phyloP scores from a whole-genome alignment of 1,140 invertebrate species.

The Microplitis demolitor region DNA sequence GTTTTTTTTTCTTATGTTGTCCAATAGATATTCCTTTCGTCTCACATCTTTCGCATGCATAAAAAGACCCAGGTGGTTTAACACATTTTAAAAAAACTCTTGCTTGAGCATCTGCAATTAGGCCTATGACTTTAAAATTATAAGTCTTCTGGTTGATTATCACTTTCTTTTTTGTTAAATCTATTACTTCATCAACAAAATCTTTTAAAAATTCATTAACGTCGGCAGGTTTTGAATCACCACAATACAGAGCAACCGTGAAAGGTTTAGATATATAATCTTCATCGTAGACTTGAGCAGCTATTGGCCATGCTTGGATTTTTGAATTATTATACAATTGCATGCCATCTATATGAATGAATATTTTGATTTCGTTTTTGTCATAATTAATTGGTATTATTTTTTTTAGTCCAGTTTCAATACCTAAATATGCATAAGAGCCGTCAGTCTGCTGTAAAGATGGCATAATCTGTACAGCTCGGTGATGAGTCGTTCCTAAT shows the following conservation, averaged over 20 bases:
- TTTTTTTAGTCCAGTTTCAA: conserved; percentile 27
- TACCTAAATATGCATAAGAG: conserved; percentile 30
- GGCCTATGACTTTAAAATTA: conserved; percentile 19
- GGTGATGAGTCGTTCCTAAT: conserved; percentile 16
- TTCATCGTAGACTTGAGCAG: not conserved
- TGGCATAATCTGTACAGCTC: conserved; percentile 3
- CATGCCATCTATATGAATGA: not conserved
- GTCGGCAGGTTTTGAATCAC: conserved; percentile 23
- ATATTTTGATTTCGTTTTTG: not conserved
- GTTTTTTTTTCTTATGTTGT: conserved; percentile 5
- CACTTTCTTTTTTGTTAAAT: conserved; percentile 11
- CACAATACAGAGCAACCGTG: not conserved
- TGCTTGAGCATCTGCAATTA: conserved; percentile 27
- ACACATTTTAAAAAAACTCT: conserved; percentile 30
- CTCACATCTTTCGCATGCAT: conserved; percentile 30
- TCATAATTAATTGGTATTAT: conserved; percentile 26
- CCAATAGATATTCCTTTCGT: conserved; percentile 19
- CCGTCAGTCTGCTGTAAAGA: conserved; percentile 1
- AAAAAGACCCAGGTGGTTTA: conserved; percentile 30
- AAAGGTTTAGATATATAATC: not conserved
- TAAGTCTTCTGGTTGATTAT: conserved; percentile 10
- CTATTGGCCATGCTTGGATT: not conserved
- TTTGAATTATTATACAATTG: not conserved
- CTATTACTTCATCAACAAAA: conserved; percentile 28
- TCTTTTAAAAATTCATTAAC: conserved; percentile 20